Base-by-base conservation (phyloP, 1,140 invertebrate species). In the Scaptomyza hsui region DNA sequence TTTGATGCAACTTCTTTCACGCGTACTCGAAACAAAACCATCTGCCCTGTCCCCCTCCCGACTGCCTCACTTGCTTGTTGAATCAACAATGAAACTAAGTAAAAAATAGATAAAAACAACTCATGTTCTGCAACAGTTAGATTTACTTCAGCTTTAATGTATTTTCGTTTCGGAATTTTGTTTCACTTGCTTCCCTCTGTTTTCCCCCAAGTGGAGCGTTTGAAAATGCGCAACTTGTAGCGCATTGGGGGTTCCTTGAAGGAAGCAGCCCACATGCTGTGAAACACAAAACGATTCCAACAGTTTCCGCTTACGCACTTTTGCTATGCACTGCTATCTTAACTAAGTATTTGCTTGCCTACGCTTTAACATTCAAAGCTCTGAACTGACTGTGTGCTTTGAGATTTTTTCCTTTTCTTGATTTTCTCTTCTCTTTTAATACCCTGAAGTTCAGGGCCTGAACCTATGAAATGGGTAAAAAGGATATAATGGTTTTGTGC, bases 301-400 rank as follows among this genome's bases (percentile, higher is more conserved):
- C 51, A 64, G 21, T 56, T 64, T 56, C 21, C 52, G 62, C 12
- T 55, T 45, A 35, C 16, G 39, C 21, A 64, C 19, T 64, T 26
- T 56, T 39, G 18, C 45, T 9, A 6, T 29, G 10, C 9, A 19
- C 5, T 29, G 13, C 9, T 32, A 19, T 35, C 21, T 42, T 15
- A 26, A 26, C 15, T 4, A 41, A 52, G 12, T 4, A 13, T 26
- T 57, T 42, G 16, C 24, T n/a, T 1, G 16, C 2, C 15, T 16
- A 15, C 13, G 19, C 16, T 10, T 24, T 13, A 55, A 5, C 19
- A 19, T n/a, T 24, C 18, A 19, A 32, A 32, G 29, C 10, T n/a
- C 12, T 35, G 32, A n/a, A 4, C 6, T 15, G 51, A 37, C n/a
- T 39, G 41, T 10, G 24, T n/a, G n/a, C 6, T 9, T 21, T 21